Conservation (phyloP, 2,888 invertebrate species). For the Dicyrtomina minuta region DNA sequence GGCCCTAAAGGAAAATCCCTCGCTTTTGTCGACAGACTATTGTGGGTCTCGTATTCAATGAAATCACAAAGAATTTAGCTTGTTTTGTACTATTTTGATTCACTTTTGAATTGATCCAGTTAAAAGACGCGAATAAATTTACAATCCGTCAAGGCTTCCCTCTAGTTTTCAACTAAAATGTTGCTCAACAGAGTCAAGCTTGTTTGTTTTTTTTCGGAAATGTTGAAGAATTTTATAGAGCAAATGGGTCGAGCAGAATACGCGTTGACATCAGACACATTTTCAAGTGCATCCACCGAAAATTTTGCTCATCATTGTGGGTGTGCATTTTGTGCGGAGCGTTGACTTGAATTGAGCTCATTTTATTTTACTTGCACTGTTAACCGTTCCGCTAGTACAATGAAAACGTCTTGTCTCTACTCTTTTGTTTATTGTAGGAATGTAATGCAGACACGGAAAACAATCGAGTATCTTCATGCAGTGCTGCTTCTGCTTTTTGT, state of each 20-base stretch:
- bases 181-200: neutral
- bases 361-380: conserved; percentile 17
- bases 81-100: too few species aligned
- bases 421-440: neutral
- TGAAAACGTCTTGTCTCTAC: neutral
- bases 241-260: conserved; percentile 23
- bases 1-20: too few species aligned
- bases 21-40: too few species aligned
- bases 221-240: conserved; percentile 4
- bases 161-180: too few species aligned
- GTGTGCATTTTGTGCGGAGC: conserved; percentile 1
- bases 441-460: neutral
- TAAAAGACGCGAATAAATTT: too few species aligned
- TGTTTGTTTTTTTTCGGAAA: neutral
- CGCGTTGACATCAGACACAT: conserved; percentile 27
- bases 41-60: too few species aligned
- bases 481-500: neutral
- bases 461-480: neutral
- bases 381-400: conserved; percentile 8
- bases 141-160: too few species aligned
- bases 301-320: conserved; percentile 34
- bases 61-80: too few species aligned
- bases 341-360: conserved; percentile 23
- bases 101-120: too few species aligned
- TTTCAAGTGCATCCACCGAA: conserved; percentile 37